These are phyloP conservation scores for Lordiphosa mommai DNA, from an alignment of 1,140 invertebrate genomes.

Conservation along the genomic window DNA sequence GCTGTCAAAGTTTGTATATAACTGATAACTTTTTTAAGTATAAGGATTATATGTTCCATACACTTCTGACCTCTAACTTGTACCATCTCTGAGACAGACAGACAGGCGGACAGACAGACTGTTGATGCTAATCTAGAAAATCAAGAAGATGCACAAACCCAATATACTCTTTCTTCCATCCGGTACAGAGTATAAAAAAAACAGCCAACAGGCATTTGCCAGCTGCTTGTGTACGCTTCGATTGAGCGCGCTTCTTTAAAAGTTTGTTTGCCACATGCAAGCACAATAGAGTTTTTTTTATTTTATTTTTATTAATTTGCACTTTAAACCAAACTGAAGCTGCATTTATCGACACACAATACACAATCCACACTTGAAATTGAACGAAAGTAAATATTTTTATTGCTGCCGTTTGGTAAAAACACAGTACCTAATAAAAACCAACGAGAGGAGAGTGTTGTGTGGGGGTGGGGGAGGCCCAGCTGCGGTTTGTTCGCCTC, in stretches of 20 bases:
- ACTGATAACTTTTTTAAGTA: too few species aligned
- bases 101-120: too few species aligned
- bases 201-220: too few species aligned
- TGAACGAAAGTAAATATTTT: constrained; percentile 65
- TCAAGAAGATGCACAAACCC: too few species aligned
- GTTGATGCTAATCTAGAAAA: too few species aligned
- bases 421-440: constrained; percentile 51
- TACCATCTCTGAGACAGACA: too few species aligned
- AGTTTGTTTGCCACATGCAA: too few species aligned
- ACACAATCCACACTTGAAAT: constrained; percentile 42
- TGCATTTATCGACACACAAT: constrained; percentile 50
- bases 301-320: constrained; percentile 45
- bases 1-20: too few species aligned
- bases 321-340: constrained; percentile 20
- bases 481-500: constrained; percentile 14
- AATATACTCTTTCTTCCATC: too few species aligned
- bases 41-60: too few species aligned
- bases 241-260: constrained; percentile 50
- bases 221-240: constrained; percentile 36
- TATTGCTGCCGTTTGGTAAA: constrained; percentile 19
- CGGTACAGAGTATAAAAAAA: too few species aligned
- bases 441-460: constrained; percentile 3
- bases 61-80: too few species aligned
- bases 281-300: not conserved
- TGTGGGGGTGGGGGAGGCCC: not conserved